Evolutionary conservation across 2,113 vertebrate species (phyloP).

Genomic region (Micromys minutus): DNA sequence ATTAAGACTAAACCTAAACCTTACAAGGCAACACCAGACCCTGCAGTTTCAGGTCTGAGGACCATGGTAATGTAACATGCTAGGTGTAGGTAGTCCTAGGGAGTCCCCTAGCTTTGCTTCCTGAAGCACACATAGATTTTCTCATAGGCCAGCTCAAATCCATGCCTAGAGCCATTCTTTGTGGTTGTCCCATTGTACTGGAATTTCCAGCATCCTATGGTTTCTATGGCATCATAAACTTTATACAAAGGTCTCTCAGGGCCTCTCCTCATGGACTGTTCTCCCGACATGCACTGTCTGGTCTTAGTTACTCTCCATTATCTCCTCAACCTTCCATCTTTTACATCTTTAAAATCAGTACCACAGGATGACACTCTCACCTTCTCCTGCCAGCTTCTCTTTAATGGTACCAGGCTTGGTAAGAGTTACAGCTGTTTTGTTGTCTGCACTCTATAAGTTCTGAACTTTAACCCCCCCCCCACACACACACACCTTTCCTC

Average conservation of each 20-base stretch:
- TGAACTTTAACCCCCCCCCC: not conserved
- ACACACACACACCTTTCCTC: not conserved
- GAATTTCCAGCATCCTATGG: not conserved
- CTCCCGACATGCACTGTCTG: not conserved
- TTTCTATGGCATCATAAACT: not conserved
- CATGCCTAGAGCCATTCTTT: not conserved
- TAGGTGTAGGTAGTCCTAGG: not conserved
- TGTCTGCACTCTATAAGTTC: not conserved
- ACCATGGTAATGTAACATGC: not conserved
- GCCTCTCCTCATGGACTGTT: not conserved
- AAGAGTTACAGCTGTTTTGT: not conserved
- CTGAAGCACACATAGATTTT: not conserved
- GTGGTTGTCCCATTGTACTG: not conserved
- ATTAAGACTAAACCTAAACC: not conserved
- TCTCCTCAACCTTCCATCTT: not conserved
- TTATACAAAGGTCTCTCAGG: not conserved
- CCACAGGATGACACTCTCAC: not conserved
- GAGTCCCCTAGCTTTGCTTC: not conserved
- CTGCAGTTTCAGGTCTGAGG: not conserved
- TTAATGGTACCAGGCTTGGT: not conserved
- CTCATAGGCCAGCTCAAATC: not conserved
- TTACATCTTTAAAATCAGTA: not conserved
- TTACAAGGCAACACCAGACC: not conserved
- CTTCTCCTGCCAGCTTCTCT: not conserved
- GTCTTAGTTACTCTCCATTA: not conserved